Evolutionary conservation across 2,797 vertebrate genomes (phyloP).

Genomic region (Alca torda): DNA sequence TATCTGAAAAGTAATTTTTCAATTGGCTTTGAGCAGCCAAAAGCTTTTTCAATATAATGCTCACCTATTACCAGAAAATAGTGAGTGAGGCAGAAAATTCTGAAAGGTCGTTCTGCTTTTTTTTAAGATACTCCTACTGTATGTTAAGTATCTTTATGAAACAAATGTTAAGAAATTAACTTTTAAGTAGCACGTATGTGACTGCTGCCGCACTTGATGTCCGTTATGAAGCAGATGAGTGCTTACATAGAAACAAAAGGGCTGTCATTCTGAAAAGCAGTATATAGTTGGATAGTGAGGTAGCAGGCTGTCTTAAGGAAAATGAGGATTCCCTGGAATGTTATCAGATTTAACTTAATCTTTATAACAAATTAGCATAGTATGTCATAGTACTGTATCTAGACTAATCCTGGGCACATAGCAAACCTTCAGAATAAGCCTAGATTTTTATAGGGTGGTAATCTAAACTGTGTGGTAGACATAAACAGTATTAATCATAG

Average conservation of each 20-base stretch:
- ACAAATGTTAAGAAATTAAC: neutral
- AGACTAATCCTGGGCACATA: neutral
- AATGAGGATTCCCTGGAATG: neutral
- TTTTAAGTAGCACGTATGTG: fast-evolving
- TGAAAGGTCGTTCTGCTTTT: neutral
- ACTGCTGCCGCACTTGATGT: neutral
- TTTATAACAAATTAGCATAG: neutral
- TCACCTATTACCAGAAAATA: neutral
- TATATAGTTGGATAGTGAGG: neutral
- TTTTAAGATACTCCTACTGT: neutral
- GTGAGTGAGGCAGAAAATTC: neutral
- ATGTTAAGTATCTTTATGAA: neutral
- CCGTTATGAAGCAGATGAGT: neutral
- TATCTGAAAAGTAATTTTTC: neutral
- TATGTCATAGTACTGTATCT: neutral
- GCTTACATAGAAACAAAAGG: neutral
- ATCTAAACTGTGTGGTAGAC: neutral
- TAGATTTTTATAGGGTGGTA: neutral
- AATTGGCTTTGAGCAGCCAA: neutral
- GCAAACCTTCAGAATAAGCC: neutral
- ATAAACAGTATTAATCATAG: neutral
- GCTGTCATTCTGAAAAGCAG: neutral
- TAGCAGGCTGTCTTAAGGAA: neutral
- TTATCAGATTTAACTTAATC: neutral
- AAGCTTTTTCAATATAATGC: neutral